Evolutionary conservation across 2,113 vertebrate genomes (phyloP), one percentile per base, ranked within the genome.

Genomic region (Lepisosteus oculatus): DNA sequence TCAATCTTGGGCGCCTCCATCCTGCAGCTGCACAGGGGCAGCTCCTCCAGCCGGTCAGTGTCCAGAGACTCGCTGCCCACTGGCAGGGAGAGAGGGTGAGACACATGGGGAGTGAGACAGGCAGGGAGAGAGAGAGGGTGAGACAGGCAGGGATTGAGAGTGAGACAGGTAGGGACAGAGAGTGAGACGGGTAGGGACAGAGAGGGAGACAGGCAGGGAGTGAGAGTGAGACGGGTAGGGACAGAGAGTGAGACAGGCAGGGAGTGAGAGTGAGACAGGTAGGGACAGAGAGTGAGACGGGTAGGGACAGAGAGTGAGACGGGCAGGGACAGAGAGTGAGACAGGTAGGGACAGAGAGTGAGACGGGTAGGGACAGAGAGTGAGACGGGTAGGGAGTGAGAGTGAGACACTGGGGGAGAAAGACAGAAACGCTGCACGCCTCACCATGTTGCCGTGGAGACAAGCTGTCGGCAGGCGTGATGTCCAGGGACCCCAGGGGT

Each of bases 1-100:
- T 96, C 94, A 0, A 95, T 93, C 0, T 93, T 94, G 2, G 95
- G 95, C 0, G 95, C 95, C 80, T 97, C 95, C 95, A 97, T 97
- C 74, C 95, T 90, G 83, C 95, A 96, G 85, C 95, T 96, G 82
- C 95, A 97, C 43, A 97, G 85, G 2, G 95, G 95, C 62, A 97
- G 82, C 81, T 96, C 95, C 83, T 96, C 95, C 77, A 95, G 90
- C 0, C 94, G 89, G 78, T 96, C 95, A 0, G 92, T 95, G 84
- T 96, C 95, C 73, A 94, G 90, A 0, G 90, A 93, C 45, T 95
- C 95, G 0, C 95, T 94, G 64, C 94, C 95, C 3, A 95, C 95
- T 86, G 87, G 79, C 4, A 87, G 78, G 17, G 11, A 1, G 1
- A 41, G 13, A 44, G 8, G 13, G n/a, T 61, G 43, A 64, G 44